Percentiles rank a stretch among this genome's conserved stretches.
Evolutionary conservation across 2,888 invertebrate species (phyloP).

Genomic region (Pollenia griseotomentosa): DNA sequence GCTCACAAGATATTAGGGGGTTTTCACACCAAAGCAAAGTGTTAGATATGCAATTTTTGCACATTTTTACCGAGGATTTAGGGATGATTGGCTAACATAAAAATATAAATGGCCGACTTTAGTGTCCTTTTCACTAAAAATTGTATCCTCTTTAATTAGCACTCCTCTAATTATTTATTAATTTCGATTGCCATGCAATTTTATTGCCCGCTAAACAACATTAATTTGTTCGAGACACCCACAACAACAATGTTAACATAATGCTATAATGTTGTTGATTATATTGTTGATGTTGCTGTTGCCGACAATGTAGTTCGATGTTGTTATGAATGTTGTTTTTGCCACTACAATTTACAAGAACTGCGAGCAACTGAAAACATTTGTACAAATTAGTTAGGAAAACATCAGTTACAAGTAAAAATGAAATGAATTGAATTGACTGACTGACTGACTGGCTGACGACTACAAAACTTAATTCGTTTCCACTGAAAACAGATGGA

Average conservation of each 20-base stretch:
- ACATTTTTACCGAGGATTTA: too few relatives aligned
- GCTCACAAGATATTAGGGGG: too few relatives aligned
- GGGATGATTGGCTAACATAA: too few relatives aligned
- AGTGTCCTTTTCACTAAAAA: neutral
- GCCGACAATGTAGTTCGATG: neutral
- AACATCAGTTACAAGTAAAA: neutral
- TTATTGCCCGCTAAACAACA: constrained; percentile 7
- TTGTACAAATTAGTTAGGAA: constrained; percentile 44
- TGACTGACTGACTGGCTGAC: neutral
- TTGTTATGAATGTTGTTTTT: constrained; percentile 21
- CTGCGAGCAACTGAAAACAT: constrained; percentile 3
- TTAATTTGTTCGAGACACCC: constrained; percentile 44
- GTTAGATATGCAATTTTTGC: too few relatives aligned
- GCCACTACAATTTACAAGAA: constrained; percentile 15
- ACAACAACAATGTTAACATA: constrained; percentile 55
- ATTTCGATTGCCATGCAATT: neutral
- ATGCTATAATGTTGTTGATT: constrained; percentile 48
- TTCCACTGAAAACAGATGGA: neutral
- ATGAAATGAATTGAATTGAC: neutral
- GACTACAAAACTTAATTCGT: too few relatives aligned
- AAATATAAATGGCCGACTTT: too few relatives aligned
- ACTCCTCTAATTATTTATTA: neutral
- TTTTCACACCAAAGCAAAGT: too few relatives aligned
- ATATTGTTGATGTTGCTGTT: constrained; percentile 9
- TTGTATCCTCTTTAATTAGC: neutral